Conservation (phyloP, 2,797 vertebrate genomes). For the Arrhamphus sclerolepis region DNA sequence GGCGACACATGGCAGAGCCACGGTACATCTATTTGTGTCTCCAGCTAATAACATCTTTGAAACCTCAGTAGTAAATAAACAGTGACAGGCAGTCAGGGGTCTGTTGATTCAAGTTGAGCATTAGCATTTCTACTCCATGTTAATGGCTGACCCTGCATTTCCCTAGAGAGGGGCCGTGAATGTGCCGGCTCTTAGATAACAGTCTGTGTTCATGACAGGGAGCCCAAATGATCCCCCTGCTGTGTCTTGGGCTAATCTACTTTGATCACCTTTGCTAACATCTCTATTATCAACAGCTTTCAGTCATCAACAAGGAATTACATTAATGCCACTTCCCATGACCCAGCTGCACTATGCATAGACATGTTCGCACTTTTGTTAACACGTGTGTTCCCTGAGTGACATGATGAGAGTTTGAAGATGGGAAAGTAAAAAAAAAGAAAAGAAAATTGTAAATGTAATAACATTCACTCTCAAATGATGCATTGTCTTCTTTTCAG, state of each 20-base stretch:
- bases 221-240: slow-evolving; percentile 67
- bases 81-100: slow-evolving; percentile 60
- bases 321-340: slow-evolving; percentile 77
- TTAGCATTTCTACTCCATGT: slow-evolving; percentile 81
- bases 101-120: slow-evolving; percentile 76
- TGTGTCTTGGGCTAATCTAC: slow-evolving; percentile 82
- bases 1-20: slow-evolving; percentile 31
- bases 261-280: slow-evolving; percentile 85
- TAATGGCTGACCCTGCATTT: slow-evolving; percentile 78
- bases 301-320: slow-evolving; percentile 81
- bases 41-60: slow-evolving; percentile 57
- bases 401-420: slow-evolving; percentile 43
- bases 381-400: slow-evolving; percentile 57
- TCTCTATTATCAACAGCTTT: slow-evolving; percentile 87
- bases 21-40: slow-evolving; percentile 50
- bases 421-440: too few species aligned
- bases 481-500: slow-evolving; percentile 51
- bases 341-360: slow-evolving; percentile 60
- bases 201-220: slow-evolving; percentile 78
- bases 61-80: slow-evolving; percentile 66
- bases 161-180: slow-evolving; percentile 72
- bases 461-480: slow-evolving; percentile 51
- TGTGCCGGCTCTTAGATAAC: slow-evolving; percentile 73
- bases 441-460: slow-evolving; percentile 59
- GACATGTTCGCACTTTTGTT: slow-evolving; percentile 29